phyloP scores from a whole-genome alignment of 2,113 vertebrate genomes.

The Pogonocichla stellata region DNA sequence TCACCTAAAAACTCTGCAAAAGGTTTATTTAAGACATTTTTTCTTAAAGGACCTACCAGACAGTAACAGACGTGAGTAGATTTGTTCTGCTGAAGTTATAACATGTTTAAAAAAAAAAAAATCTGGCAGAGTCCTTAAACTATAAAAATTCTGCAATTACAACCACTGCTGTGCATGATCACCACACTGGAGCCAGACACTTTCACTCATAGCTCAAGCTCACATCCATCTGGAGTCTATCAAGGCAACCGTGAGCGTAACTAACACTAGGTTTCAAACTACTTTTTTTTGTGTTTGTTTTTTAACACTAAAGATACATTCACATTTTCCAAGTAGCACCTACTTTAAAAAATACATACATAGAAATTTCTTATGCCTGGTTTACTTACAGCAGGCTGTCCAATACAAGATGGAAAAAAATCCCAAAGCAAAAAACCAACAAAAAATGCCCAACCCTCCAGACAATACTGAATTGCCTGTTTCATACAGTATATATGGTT shows the following conservation, averaged over 20 bases:
- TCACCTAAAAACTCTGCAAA: slow-evolving; percentile 49
- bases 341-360: slow-evolving; percentile 12
- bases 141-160: slow-evolving; percentile 87
- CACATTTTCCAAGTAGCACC: slow-evolving; percentile 48
- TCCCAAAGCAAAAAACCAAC: background rate
- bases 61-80: slow-evolving; percentile 77
- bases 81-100: slow-evolving; percentile 80
- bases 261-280: slow-evolving; percentile 66
- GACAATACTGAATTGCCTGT: background rate
- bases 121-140: slow-evolving; percentile 75
- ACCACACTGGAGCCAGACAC: slow-evolving; percentile 88
- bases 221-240: slow-evolving; percentile 94
- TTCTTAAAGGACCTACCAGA: slow-evolving; percentile 81
- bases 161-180: slow-evolving; percentile 85
- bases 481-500: background rate
- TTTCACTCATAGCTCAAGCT: slow-evolving; percentile 76
- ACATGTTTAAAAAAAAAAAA: slow-evolving; percentile 61
- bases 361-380: background rate
- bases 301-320: slow-evolving; percentile 68
- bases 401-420: background rate
- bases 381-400: slow-evolving; percentile 28
- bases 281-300: slow-evolving; percentile 65
- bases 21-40: slow-evolving; percentile 74
- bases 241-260: slow-evolving; percentile 78
- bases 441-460: background rate